These are phyloP conservation scores for Leucozona laternaria DNA, from an alignment of 2,888 invertebrate species.

Conservation along the genomic window DNA sequence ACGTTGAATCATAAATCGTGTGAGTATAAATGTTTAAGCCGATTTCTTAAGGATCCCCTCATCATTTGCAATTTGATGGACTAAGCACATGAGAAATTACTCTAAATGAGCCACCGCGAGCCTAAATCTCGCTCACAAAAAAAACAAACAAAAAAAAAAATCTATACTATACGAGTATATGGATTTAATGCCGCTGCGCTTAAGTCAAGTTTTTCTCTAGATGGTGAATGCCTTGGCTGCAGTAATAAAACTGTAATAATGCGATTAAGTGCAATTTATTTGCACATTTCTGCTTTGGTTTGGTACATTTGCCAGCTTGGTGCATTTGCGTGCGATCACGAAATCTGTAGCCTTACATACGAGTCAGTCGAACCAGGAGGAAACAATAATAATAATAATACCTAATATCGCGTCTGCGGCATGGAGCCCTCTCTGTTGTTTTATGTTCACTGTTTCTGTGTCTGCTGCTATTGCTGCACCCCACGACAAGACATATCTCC, in stretches of 20 bases:
- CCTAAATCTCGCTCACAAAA: constrained; percentile 6
- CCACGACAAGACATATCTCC: constrained; percentile 39
- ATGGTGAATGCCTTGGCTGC: constrained; percentile 58
- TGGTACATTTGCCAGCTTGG: constrained; percentile 31
- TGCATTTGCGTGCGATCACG: constrained; percentile 74
- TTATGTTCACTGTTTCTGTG: not conserved
- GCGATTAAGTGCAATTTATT: constrained; percentile 76
- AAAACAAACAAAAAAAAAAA: not conserved
- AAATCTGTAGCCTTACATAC: constrained; percentile 34
- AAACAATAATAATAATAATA: constrained; percentile 42
- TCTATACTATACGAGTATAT: constrained; percentile 24
- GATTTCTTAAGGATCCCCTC: constrained; percentile 40
- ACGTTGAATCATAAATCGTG: constrained; percentile 46
- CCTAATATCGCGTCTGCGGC: constrained; percentile 35
- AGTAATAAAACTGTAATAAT: constrained; percentile 75
- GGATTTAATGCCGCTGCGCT: constrained; percentile 47
- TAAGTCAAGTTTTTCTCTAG: constrained; percentile 24
- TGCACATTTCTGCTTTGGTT: constrained; percentile 59
- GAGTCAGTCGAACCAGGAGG: constrained; percentile 30
- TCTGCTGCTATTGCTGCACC: not conserved
- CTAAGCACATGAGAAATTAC: constrained; percentile 70
- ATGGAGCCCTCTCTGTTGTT: constrained; percentile 4
- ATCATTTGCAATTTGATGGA: constrained; percentile 70
- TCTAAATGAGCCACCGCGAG: constrained; percentile 48
- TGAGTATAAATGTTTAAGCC: constrained; percentile 67